Evolutionary conservation across 1,140 invertebrate species (phyloP), one percentile per base, ranked within the genome.

Genomic region (Helicoverpa zea): DNA sequence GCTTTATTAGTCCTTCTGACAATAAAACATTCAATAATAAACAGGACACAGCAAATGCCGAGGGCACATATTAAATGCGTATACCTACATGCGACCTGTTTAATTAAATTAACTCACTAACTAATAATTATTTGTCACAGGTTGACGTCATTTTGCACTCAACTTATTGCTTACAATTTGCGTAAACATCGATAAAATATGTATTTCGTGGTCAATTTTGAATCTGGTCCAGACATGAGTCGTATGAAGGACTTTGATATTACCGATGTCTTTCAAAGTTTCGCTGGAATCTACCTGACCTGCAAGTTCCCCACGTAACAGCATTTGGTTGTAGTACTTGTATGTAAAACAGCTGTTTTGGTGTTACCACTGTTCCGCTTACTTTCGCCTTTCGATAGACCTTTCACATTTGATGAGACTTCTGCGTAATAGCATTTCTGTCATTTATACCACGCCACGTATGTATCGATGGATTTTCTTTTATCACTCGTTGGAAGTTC

Each of bases 331-430:
- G 35, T 35, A 35, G 35, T 35, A 35, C 35, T 7, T 35, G 56
- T 59, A 59, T 23, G 56, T 59, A 59, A 59, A 59, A 59, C 58
- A 59, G 58, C 10, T 59, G 58, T 59, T 35, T 59, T 59, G 18
- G 58, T 58, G 23, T 59, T 59, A 59, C 18, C 58, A 23, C 18
- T 30, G 11, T 59, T 59, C 56, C 56, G 56, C 56, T 23, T 59
- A 59, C 56, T 59, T 59, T 59, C 56, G 56, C 56, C 56, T 64
- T 64, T 64, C 30, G 61, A 64, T 64, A 64, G 43, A 66, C 35
- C 63, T 47, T 64, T 66, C n/a, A 66, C 63, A 18, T 66, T 64
- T 66, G 35, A 66, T 16, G 35, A 47, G 14, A 29, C 56, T 59
- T 66, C 13, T 16, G n/a, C 63, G 30, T 47, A 66, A 47, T 43